Evolutionary conservation across 2,797 vertebrate genomes (phyloP).

Genomic region (Hippocampus kuda): DNA sequence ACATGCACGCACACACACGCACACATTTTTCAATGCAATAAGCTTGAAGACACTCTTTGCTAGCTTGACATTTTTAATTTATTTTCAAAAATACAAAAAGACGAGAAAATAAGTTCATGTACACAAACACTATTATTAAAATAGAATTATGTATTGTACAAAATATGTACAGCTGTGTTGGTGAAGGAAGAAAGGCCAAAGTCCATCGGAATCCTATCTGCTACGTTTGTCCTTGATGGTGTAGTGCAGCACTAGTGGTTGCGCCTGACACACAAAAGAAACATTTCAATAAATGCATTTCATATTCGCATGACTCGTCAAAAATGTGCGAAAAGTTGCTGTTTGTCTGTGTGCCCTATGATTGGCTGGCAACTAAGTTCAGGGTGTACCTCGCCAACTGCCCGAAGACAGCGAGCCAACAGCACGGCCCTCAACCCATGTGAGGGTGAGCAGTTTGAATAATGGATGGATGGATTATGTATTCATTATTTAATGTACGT

Average conservation of each 20-base stretch:
- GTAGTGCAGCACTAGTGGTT: conserved; percentile 89
- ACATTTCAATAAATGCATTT: not conserved
- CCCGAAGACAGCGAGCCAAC: too few relatives aligned
- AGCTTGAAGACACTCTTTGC: not conserved
- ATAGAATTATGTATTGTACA: conserved; percentile 76
- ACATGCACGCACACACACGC: too few relatives aligned
- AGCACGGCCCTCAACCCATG: too few relatives aligned
- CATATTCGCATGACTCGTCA: not conserved
- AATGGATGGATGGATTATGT: too few relatives aligned
- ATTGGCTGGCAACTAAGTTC: too few relatives aligned
- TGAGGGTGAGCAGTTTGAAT: too few relatives aligned
- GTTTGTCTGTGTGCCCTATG: too few relatives aligned
- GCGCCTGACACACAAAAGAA: conserved; percentile 64
- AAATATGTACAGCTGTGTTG: conserved; percentile 69
- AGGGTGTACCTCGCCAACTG: too few relatives aligned
- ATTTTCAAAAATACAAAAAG: conserved; percentile 78
- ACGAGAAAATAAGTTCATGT: conserved; percentile 74
- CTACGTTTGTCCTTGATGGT: conserved; percentile 86
- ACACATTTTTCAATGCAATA: not conserved
- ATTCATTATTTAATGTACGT: too few relatives aligned
- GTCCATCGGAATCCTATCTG: conserved; percentile 55
- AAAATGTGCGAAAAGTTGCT: too few relatives aligned
- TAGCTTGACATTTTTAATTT: conserved; percentile 53
- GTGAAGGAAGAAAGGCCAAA: conserved; percentile 12
- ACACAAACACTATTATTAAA: conserved; percentile 78